Conservation (phyloP, 2,888 invertebrate species). For the Mesorhabditis sp. region DNA sequence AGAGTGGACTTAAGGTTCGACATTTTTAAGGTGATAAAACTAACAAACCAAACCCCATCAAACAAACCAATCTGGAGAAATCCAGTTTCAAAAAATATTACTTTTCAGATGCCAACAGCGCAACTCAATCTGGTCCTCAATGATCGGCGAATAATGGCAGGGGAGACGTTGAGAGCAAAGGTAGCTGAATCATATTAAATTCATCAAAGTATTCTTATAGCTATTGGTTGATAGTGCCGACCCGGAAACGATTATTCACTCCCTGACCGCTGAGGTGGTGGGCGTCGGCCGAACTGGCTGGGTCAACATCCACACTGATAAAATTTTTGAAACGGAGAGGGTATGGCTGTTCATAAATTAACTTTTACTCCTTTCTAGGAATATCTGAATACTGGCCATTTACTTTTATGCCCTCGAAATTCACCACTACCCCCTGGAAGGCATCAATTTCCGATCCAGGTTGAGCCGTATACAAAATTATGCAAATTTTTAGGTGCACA, state of each 20-base stretch:
- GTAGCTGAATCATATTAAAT: constrained; percentile 11
- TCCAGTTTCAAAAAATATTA: not conserved
- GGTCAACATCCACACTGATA: constrained; percentile 57
- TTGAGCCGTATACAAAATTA: constrained; percentile 12
- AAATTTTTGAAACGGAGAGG: constrained; percentile 55
- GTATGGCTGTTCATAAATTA: constrained; percentile 18
- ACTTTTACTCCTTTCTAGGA: not conserved
- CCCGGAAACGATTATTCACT: constrained; percentile 45
- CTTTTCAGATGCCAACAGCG: constrained; percentile 54
- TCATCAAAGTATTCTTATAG: constrained; percentile 14
- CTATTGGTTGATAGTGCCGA: constrained; percentile 51
- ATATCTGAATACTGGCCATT: constrained; percentile 5
- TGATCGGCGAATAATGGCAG: constrained; percentile 47
- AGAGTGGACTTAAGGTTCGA: too few species aligned
- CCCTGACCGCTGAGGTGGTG: constrained; percentile 31
- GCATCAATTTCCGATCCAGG: constrained; percentile 50
- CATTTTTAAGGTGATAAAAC: too few species aligned
- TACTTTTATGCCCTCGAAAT: not conserved
- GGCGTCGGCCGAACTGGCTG: constrained; percentile 50
- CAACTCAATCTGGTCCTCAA: constrained; percentile 49
- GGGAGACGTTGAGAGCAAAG: constrained; percentile 46
- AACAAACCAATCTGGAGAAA: too few species aligned
- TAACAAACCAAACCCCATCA: too few species aligned
- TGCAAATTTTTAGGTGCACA: constrained; percentile 18
- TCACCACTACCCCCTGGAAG: constrained; percentile 40